Evolutionary conservation across 2,797 vertebrate species (phyloP).

Genomic region (Myotis pilosus): DNA sequence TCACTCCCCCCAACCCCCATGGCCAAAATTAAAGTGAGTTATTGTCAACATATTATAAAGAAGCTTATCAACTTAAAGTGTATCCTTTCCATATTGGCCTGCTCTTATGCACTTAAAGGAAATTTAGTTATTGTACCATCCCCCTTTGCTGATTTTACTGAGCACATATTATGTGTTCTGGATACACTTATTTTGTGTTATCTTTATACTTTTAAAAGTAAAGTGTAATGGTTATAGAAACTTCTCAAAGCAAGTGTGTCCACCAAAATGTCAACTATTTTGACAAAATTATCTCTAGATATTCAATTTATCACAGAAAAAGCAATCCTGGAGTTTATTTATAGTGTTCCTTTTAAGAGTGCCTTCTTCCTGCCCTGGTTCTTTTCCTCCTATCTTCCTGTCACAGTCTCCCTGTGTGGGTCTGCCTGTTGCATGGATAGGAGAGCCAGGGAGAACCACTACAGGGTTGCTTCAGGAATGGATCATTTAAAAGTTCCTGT

Average conservation of each 20-base stretch:
- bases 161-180: background rate
- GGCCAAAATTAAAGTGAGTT: slow-evolving; percentile 72
- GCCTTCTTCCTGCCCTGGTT: background rate
- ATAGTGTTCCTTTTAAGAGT: background rate
- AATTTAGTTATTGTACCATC: slow-evolving; percentile 39
- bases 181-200: background rate
- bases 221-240: background rate
- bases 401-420: background rate
- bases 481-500: background rate
- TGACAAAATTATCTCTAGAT: background rate
- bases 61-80: slow-evolving; percentile 20
- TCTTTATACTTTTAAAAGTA: slow-evolving; percentile 22
- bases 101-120: background rate
- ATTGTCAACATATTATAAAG: background rate
- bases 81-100: background rate
- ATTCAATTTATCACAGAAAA: background rate
- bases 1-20: slow-evolving; percentile 25
- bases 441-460: background rate
- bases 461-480: background rate
- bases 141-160: background rate
- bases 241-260: background rate
- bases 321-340: background rate
- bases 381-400: background rate
- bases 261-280: background rate
- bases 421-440: background rate